Evolutionary conservation across 2,113 vertebrate genomes (phyloP).

Genomic region (Tiliqua scincoides): DNA sequence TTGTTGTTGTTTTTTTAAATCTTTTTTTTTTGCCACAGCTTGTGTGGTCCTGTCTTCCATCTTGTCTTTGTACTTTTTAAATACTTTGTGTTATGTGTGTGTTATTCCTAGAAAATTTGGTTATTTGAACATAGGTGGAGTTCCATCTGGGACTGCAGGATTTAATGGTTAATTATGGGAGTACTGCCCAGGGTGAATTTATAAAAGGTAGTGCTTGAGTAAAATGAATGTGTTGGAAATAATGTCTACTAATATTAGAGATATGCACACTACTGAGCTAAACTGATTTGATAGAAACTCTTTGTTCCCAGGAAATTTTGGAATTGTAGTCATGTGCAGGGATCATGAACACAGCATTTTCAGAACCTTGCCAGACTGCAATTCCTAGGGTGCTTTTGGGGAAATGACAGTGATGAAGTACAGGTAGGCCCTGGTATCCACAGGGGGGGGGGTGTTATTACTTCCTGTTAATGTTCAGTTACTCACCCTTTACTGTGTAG

Average conservation of each 20-base stretch:
- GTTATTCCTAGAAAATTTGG: not conserved
- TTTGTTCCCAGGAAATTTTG: not conserved
- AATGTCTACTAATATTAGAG: not conserved
- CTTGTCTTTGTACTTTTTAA: conserved; percentile 52
- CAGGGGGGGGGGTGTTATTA: no score
- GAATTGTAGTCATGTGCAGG: not conserved
- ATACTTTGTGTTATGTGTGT: not conserved
- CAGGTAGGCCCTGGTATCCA: no score
- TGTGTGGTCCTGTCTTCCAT: conserved; percentile 48
- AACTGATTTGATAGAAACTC: not conserved
- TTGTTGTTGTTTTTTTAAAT: no score
- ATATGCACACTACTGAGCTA: not conserved
- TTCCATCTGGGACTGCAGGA: not conserved
- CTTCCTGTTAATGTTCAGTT: no score
- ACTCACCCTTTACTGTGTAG: no score
- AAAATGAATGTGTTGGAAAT: not conserved
- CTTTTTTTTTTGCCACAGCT: conserved; percentile 48
- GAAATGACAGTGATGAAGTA: no score
- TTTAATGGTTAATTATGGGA: not conserved
- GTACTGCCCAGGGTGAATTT: not conserved
- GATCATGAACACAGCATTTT: not conserved
- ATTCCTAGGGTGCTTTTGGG: not conserved
- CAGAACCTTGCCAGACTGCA: not conserved
- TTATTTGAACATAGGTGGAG: not conserved
- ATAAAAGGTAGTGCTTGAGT: not conserved